These are phyloP conservation scores for Altica lythri DNA, from an alignment of 2,888 invertebrate genomes.

Conservation along the genomic window DNA sequence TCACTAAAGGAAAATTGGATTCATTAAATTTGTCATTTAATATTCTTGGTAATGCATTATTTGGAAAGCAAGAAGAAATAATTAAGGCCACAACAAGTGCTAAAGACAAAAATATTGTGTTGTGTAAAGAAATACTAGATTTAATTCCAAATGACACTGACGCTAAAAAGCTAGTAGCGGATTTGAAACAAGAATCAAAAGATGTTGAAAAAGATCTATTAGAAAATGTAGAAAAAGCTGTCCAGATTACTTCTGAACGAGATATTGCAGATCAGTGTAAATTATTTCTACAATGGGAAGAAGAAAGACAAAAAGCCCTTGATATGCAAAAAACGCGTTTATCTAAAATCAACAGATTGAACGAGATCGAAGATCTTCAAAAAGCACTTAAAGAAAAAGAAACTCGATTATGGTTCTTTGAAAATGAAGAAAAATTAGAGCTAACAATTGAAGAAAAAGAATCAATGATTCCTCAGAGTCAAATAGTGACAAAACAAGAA, in stretches of 20 bases:
- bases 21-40: conserved; percentile 59
- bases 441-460: conserved; percentile 69
- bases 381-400: conserved; percentile 66
- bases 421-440: conserved; percentile 77
- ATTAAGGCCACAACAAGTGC: conserved; percentile 47
- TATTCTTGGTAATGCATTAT: conserved; percentile 55
- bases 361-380: conserved; percentile 65
- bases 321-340: conserved; percentile 64
- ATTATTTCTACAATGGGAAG: conserved; percentile 66
- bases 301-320: conserved; percentile 62
- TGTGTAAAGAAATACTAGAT: conserved; percentile 53
- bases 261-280: conserved; percentile 65
- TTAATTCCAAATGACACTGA: conserved; percentile 51
- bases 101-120: conserved; percentile 48
- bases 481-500: conserved; percentile 55
- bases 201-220: conserved; percentile 58
- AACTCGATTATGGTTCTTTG: conserved; percentile 77
- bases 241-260: conserved; percentile 61
- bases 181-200: conserved; percentile 37
- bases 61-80: conserved; percentile 52
- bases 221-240: conserved; percentile 54
- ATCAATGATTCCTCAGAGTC: conserved; percentile 38
- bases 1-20: conserved; percentile 59
- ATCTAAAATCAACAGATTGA: conserved; percentile 56
- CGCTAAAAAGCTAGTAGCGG: conserved; percentile 37